Evolutionary conservation across 2,113 vertebrate genomes (phyloP).

Genomic region (Monarcha castaneiventris): DNA sequence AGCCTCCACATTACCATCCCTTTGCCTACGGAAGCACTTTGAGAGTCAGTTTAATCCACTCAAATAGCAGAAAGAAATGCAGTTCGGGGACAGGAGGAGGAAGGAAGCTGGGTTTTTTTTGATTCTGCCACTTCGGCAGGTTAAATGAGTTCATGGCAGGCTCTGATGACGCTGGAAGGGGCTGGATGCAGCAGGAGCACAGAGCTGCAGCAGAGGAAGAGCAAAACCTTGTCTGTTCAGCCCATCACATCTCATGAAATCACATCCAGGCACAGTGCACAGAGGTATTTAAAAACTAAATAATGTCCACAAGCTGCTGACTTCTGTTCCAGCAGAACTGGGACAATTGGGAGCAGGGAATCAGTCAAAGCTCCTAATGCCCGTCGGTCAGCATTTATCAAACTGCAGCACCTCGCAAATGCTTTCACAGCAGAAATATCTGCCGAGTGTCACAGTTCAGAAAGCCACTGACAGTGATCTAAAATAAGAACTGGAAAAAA

Average conservation of each 20-base stretch:
- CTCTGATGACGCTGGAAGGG: background rate
- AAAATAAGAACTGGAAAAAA: conserved; percentile 5
- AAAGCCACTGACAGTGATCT: background rate
- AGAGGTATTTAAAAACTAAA: conserved; percentile 23
- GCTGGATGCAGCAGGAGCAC: background rate
- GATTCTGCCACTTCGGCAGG: background rate
- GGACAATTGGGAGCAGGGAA: conserved; percentile 9
- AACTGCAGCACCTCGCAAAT: background rate
- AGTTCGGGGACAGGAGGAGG: background rate
- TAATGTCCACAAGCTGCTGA: conserved; percentile 45
- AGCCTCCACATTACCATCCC: background rate
- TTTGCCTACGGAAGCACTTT: background rate
- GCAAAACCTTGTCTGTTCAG: conserved; percentile 7
- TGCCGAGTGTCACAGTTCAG: conserved; percentile 47
- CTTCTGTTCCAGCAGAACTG: conserved; percentile 12
- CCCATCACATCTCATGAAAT: conserved; percentile 36
- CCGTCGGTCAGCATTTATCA: conserved; percentile 13
- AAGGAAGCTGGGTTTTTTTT: background rate
- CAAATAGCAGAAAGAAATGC: background rate
- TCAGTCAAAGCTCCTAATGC: conserved; percentile 41
- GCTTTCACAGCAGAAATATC: conserved; percentile 57
- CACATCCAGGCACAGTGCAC: background rate
- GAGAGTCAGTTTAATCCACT: background rate
- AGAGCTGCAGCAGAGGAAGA: background rate
- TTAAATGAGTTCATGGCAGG: background rate